These are phyloP conservation scores for Rhyacichthys aspro DNA, from an alignment of 2,797 vertebrate species.

Conservation along the genomic window DNA sequence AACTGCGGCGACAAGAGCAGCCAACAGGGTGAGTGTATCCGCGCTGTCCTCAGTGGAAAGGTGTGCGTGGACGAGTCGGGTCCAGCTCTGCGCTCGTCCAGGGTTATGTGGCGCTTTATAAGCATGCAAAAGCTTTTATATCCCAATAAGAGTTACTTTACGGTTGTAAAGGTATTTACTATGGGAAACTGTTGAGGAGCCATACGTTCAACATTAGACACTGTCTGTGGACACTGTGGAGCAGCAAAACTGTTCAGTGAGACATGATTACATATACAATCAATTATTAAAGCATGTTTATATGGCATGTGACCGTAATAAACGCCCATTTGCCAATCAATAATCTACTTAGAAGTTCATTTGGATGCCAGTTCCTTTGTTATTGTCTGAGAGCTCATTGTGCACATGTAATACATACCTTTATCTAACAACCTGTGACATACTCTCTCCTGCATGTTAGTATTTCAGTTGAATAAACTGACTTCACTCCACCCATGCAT, in stretches of 20 bases:
- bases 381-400: conserved; percentile 5
- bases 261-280: background rate
- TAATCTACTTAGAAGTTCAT: background rate
- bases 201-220: conserved; percentile 15
- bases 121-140: conserved; percentile 98
- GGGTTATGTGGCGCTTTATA: conserved; percentile 96
- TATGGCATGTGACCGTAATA: background rate
- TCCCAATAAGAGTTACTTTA: conserved; percentile 95
- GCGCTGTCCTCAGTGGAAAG: conserved; percentile 43
- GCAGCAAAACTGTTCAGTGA: background rate
- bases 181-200: conserved; percentile 89
- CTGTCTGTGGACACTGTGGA: conserved; percentile 32
- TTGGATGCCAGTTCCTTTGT: conserved; percentile 21
- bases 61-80: conserved; percentile 30
- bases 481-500: background rate
- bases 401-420: conserved; percentile 1
- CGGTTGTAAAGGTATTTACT: conserved; percentile 97
- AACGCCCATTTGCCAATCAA: background rate
- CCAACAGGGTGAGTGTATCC: conserved; percentile 87
- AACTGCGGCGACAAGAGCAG: conserved; percentile 90
- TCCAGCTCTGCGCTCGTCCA: conserved; percentile 82
- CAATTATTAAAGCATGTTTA: conserved; percentile 7
- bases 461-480: background rate
- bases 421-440: conserved; percentile 3
- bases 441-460: background rate